Evolutionary conservation across 2,797 vertebrate species (phyloP), one percentile per base, ranked within the genome.

Genomic region (Tolypeutes matacus): DNA sequence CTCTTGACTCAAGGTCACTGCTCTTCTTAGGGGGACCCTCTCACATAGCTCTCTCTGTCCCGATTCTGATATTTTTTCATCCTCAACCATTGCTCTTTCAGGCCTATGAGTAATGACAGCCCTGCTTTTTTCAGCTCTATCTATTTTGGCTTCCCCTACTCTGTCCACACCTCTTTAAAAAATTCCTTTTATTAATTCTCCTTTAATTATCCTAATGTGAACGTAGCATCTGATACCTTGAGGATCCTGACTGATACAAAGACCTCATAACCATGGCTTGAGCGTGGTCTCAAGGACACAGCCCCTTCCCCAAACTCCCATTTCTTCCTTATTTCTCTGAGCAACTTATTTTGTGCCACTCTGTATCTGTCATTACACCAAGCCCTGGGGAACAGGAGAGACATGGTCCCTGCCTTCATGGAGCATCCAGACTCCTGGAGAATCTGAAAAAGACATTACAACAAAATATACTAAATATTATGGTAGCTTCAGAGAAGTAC

Each of bases 1-100:
- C 25, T 60, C 25, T 49, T 51, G 73, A 58, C 29, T 90, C 15
- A 60, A 80, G 36, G 2, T 83, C 14, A 62, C 4, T 25, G 20
- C 13, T 29, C 8, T 17, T 62, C 34, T 31, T 39, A 60, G 46
- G 21, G 11, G 1, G 25, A 1, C 3, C 20, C 2, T 58, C 5
- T 27, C 53, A 23, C 0, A 39, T 3, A 70, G 9, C 20, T 92
- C 49, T 85, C 39, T 85, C 73, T 78, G 18, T 31, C 14, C 18
- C 65, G 53, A 36, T 56, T 49, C 36, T 60, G 31, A 46, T 49
- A 64, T 56, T n/a, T 17, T 3, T n/a, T 77, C 9, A 58, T 56
- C 0, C 0, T 12, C 1, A 4, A 18, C 23, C 7, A 7, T 73
- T 18, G 21, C 17, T 15, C 31, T 34, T 65, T 84, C 25, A 60